Evolutionary conservation across 1,140 invertebrate genomes (phyloP).

Genomic region (Sweltsa coloradensis): DNA sequence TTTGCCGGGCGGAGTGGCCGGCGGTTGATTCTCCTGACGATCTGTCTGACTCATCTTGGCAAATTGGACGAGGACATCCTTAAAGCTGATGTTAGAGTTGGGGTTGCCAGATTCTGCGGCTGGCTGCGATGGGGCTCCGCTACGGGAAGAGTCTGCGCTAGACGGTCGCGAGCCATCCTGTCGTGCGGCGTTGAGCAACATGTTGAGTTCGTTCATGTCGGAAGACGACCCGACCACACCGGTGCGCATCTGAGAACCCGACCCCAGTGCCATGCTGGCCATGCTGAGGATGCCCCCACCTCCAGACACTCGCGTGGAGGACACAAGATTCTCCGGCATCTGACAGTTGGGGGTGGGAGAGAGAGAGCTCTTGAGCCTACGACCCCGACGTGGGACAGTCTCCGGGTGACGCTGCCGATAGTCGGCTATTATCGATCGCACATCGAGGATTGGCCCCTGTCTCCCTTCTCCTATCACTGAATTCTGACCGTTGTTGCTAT

Average conservation of each 20-base stretch:
- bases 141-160: conserved; percentile 37
- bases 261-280: conserved; percentile 26
- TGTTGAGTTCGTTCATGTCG: conserved; percentile 14
- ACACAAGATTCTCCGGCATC: conserved; percentile 11
- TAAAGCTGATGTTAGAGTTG: conserved; percentile 37
- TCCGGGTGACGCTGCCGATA: conserved; percentile 62
- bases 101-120: conserved; percentile 11
- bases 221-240: conserved; percentile 18
- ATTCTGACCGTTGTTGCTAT: conserved; percentile 18
- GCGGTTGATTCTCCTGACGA: neutral
- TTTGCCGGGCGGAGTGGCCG: conserved; percentile 21
- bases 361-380: conserved; percentile 29
- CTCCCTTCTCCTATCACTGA: conserved; percentile 45
- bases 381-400: conserved; percentile 47
- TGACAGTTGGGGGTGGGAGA: conserved; percentile 2
- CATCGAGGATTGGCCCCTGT: conserved; percentile 63
- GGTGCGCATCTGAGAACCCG: conserved; percentile 29
- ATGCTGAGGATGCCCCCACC: conserved; percentile 22
- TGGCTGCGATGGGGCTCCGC: conserved; percentile 28
- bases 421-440: conserved; percentile 70
- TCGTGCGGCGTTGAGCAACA: neutral
- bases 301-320: conserved; percentile 16
- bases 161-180: conserved; percentile 28
- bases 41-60: conserved; percentile 40
- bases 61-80: conserved; percentile 64